Evolutionary conservation across 2,113 vertebrate species (phyloP).

Genomic region (Stigmatopora nigra): DNA sequence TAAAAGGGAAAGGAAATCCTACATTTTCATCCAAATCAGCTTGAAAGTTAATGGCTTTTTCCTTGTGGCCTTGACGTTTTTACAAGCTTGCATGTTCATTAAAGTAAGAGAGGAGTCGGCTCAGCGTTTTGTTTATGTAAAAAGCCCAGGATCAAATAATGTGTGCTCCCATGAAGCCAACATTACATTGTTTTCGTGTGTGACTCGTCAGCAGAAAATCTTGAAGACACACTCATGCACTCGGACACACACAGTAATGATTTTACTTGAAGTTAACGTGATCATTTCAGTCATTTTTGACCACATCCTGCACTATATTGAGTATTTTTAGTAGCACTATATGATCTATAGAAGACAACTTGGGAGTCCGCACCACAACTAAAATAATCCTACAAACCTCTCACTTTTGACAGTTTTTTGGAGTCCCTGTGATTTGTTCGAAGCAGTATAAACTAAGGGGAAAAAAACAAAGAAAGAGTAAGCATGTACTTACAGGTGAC

Average conservation of each 20-base stretch:
- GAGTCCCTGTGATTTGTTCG: not conserved
- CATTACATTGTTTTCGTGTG: slow-evolving; percentile 17
- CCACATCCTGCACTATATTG: not conserved
- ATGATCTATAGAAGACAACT: not conserved
- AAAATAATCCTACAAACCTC: not conserved
- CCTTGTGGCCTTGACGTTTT: not conserved
- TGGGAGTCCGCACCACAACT: not conserved
- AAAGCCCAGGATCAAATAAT: slow-evolving; percentile 32
- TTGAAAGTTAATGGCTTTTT: not conserved
- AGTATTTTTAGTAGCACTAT: not conserved
- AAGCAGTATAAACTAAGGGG: not conserved
- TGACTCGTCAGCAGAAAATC: not conserved
- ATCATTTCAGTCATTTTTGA: not conserved
- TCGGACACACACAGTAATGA: too few relatives aligned
- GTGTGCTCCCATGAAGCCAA: slow-evolving; percentile 36
- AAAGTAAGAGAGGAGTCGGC: slow-evolving; percentile 11
- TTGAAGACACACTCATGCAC: not conserved
- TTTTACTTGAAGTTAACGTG: not conserved
- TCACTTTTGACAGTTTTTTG: not conserved
- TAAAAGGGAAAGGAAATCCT: not conserved
- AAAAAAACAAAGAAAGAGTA: not conserved
- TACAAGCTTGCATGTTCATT: slow-evolving; percentile 27
- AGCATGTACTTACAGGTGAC: not conserved
- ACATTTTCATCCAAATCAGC: not conserved
- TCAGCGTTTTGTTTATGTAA: slow-evolving; percentile 44